Evolutionary conservation across 2,888 invertebrate species (phyloP), one percentile per base, ranked within the genome.

Genomic region (Plebejus melissa): DNA sequence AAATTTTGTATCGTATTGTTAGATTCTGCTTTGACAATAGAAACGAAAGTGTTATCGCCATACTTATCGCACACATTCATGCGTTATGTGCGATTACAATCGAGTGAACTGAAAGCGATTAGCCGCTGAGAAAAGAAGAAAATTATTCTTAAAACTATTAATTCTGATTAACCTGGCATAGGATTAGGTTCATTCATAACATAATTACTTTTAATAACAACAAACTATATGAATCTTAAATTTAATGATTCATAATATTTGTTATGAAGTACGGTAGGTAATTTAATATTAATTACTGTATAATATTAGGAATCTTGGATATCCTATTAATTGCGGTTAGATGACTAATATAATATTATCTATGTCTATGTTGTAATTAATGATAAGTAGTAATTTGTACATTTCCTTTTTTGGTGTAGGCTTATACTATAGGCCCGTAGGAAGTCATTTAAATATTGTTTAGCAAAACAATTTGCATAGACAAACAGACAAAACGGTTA

Each of bases 1-100:
- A 32, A 32, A 32, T 11, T 65, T 4, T 5, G 32, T 32, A 65
- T 32, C 65, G 32, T 0, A 32, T 65, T 11, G 32, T 65, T 65
- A 36, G 5, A 36, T 65, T 65, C 13, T 32, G 5, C 13, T 65
- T 65, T 60, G 11, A 60, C 60, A 65, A 65, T 65, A 32, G 65
- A 65, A 65, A 65, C 11, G 28, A 60, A 65, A 65, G 60, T 65
- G 7, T 65, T 32, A 28, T 65, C 32, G 28, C 60, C 60, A 65
- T 65, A 28, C 16, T 65, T 11, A 65, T 11, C 28, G 28, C 28
- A 65, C 32, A 28, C 32, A 65, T 65, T 22, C 60, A 65, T 3
- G 28, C 60, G 28, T 28, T 65, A 28, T 65, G 60, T 65, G 60
- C 13, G 28, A 9, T 65, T 11, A 65, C 65, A 65, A 65, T 65